These are phyloP conservation scores for Plagodis dolabraria DNA, from an alignment of 2,888 invertebrate genomes.

Conservation along the genomic window DNA sequence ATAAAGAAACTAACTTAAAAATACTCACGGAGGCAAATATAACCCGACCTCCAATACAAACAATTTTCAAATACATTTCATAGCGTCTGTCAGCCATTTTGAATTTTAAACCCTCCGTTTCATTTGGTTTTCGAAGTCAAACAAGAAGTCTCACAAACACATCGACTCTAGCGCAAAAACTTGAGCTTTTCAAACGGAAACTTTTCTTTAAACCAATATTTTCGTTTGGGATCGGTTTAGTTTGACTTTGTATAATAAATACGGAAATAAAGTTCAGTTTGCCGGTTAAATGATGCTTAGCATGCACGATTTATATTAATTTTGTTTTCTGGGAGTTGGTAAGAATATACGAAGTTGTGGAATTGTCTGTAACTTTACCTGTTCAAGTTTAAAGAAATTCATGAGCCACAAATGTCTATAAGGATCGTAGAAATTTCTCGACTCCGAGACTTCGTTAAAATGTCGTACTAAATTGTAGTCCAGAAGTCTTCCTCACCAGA, in stretches of 20 bases:
- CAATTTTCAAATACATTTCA: slow-evolving; percentile 4
- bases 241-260: slow-evolving; percentile 50
- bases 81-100: slow-evolving; percentile 44
- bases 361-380: background rate
- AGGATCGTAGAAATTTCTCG: background rate
- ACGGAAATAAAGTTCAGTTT: slow-evolving; percentile 25
- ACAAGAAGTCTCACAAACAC: slow-evolving; percentile 47
- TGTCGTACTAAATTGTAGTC: no score
- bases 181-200: slow-evolving; percentile 38
- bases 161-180: slow-evolving; percentile 41
- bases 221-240: slow-evolving; percentile 40
- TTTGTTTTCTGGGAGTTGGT: slow-evolving; percentile 17
- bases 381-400: background rate
- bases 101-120: slow-evolving; percentile 44
- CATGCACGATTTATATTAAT: slow-evolving; percentile 24
- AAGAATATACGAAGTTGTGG: slow-evolving; percentile 1
- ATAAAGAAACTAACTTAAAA: no score
- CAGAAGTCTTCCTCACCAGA: no score
- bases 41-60: background rate
- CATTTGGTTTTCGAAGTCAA: slow-evolving; percentile 48
- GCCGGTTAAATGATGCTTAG: slow-evolving; percentile 15
- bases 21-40: no score
- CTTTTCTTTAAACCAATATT: slow-evolving; percentile 50
- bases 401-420: background rate
- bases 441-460: no score